Evolutionary conservation across 2,888 invertebrate genomes (phyloP).

Genomic region (Autographa gamma): DNA sequence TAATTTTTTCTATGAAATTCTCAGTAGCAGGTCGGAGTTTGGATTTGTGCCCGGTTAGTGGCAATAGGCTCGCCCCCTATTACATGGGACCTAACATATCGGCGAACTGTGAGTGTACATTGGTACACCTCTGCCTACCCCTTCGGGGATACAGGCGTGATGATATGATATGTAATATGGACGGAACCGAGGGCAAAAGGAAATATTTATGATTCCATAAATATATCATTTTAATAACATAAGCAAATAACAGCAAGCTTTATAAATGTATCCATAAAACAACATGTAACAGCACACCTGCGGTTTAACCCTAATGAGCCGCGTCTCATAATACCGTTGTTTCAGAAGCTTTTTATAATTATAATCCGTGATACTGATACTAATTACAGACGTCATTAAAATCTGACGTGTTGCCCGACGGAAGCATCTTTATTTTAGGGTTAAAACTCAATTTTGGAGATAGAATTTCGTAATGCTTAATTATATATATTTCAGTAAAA

Average conservation of each 20-base stretch:
- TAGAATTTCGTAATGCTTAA: background rate
- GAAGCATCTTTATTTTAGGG: constrained; percentile 10
- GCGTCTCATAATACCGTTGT: constrained; percentile 14
- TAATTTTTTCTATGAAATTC: too few relatives aligned
- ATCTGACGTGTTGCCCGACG: constrained; percentile 9
- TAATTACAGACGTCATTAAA: constrained; percentile 40
- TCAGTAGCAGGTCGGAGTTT: too few relatives aligned
- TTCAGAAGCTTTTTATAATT: constrained; percentile 16
- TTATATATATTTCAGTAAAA: background rate
- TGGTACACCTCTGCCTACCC: too few relatives aligned
- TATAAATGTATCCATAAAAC: background rate
- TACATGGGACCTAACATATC: too few relatives aligned
- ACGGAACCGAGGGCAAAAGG: too few relatives aligned
- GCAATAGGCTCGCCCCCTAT: too few relatives aligned
- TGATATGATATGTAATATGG: too few relatives aligned
- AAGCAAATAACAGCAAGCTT: background rate
- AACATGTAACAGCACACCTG: constrained; percentile 8
- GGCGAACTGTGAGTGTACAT: too few relatives aligned
- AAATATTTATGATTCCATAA: too few relatives aligned
- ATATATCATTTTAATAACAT: too few relatives aligned
- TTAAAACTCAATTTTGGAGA: constrained; percentile 6
- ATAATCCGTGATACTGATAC: constrained; percentile 16
- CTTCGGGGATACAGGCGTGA: too few relatives aligned
- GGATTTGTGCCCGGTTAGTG: too few relatives aligned
- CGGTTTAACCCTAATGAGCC: constrained; percentile 6